These are phyloP conservation scores for Cettia cetti DNA, from an alignment of 2,113 vertebrate species.

Conservation along the genomic window DNA sequence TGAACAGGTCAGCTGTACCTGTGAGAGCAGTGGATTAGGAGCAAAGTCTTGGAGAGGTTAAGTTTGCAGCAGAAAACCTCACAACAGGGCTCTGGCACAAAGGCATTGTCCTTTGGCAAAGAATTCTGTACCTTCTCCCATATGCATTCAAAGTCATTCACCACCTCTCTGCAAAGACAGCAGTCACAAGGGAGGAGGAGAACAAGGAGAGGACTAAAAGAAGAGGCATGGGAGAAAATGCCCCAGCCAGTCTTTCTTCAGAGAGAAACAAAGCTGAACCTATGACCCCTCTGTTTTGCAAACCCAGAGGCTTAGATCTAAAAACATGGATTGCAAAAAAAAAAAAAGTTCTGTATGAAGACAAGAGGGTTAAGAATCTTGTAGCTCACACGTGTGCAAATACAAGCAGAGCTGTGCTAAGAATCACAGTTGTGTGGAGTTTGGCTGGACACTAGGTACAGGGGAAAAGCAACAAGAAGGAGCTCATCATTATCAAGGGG, in stretches of 20 bases:
- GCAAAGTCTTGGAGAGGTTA: neutral
- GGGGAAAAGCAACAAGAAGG: neutral
- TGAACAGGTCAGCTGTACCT: neutral
- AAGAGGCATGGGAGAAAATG: neutral
- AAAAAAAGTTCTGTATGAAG: neutral
- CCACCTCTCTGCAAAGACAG: neutral
- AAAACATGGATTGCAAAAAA: neutral
- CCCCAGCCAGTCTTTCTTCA: neutral
- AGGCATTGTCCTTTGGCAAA: neutral
- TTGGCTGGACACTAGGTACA: neutral
- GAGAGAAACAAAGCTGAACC: neutral
- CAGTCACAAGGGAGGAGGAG: neutral
- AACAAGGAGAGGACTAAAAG: neutral
- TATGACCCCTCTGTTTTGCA: neutral
- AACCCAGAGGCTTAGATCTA: neutral
- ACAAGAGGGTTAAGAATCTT: neutral
- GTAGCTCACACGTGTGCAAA: rapidly evolving
- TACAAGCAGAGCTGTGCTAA: neutral
- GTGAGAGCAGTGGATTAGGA: neutral
- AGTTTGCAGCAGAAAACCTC: neutral
- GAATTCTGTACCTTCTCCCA: neutral
- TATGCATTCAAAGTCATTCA: neutral
- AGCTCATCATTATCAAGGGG: neutral
- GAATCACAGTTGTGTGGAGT: neutral
- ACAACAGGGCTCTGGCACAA: neutral